phyloP scores from a whole-genome alignment of 2,888 invertebrate genomes.

The Melanotus villosus region DNA sequence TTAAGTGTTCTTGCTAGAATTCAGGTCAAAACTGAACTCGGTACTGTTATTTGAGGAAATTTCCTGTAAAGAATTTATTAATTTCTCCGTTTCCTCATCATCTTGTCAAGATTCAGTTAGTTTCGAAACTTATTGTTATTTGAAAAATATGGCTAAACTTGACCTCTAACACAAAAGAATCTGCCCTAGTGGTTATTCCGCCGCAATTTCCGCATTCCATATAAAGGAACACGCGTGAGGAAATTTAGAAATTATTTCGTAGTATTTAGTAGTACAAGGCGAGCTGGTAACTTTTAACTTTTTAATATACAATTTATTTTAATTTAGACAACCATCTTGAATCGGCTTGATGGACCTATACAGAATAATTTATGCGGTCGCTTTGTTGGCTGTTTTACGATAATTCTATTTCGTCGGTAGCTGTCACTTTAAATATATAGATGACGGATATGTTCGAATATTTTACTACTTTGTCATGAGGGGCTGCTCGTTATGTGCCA shows the following conservation, averaged over 20 bases:
- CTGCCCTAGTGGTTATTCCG: no score
- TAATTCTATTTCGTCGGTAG: slow-evolving; percentile 21
- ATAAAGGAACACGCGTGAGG: neutral
- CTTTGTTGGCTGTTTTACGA: slow-evolving; percentile 19
- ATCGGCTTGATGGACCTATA: slow-evolving; percentile 13
- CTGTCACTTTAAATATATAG: slow-evolving; percentile 24
- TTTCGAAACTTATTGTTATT: no score
- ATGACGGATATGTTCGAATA: slow-evolving; percentile 14
- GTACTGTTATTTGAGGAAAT: no score
- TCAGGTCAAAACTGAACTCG: neutral
- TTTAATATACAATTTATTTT: slow-evolving; percentile 11
- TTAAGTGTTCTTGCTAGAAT: neutral
- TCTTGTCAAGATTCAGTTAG: no score
- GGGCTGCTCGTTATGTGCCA: slow-evolving; percentile 4
- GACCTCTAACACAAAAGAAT: no score
- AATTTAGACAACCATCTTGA: slow-evolving; percentile 20
- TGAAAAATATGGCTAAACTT: no score
- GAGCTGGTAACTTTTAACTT: slow-evolving; percentile 12
- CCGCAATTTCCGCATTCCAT: slow-evolving; percentile 14
- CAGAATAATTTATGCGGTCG: slow-evolving; percentile 20
- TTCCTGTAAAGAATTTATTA: no score
- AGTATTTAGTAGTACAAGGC: slow-evolving; percentile 7
- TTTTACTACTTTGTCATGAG: slow-evolving; percentile 8
- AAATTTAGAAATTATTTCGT: neutral
- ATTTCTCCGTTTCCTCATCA: no score